Evolutionary conservation across 2,113 vertebrate genomes (phyloP), one percentile per base, ranked within the genome.

Genomic region (Macquaria australasica): DNA sequence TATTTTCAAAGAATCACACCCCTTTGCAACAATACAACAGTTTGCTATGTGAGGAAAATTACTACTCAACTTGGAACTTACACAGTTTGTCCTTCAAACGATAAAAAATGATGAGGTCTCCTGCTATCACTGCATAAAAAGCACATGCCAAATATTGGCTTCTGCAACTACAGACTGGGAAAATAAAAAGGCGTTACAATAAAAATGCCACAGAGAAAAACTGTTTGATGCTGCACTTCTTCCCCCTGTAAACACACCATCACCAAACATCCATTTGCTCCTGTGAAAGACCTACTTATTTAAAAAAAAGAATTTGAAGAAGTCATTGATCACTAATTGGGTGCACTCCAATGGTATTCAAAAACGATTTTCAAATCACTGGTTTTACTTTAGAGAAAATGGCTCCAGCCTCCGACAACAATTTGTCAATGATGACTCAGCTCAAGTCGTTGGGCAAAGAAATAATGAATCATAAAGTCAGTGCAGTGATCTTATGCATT

Each of bases 381-480:
- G 39, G 37, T 53, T 83, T 75, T 63, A 67, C 10, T 69, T 62
- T 51, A 37, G 1, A 70, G 73, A 60, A 72, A 73, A 76, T 28
- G 72, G 51, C 37, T 56, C 14, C 50, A 59, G 81, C 63, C 55
- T 73, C 18, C 5, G 51, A 77, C 50, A 39, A 53, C 62, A 70
- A 73, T 80, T 83, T 63, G 50, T 81, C 59, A 83, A 23, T 16
- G 43, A 69, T 83, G 75, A 85, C 62, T 77, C 85, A 77, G 80
- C 48, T 43, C 14, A 18, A 59, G 56, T 66, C 21, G 58, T 14
- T 8, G 5, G 25, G 21, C 66, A 71, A 69, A 55, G 4, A 62
- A 78, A 71, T 73, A 70, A 79, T 79, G 58, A 88, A 82, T 82
- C 53, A 76, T 31, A 8, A 51, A 81, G 70, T 70, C 8, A 75